Evolutionary conservation across 2,113 vertebrate genomes (phyloP), one percentile per base, ranked within the genome.

Genomic region (Pungitius pungitius): DNA sequence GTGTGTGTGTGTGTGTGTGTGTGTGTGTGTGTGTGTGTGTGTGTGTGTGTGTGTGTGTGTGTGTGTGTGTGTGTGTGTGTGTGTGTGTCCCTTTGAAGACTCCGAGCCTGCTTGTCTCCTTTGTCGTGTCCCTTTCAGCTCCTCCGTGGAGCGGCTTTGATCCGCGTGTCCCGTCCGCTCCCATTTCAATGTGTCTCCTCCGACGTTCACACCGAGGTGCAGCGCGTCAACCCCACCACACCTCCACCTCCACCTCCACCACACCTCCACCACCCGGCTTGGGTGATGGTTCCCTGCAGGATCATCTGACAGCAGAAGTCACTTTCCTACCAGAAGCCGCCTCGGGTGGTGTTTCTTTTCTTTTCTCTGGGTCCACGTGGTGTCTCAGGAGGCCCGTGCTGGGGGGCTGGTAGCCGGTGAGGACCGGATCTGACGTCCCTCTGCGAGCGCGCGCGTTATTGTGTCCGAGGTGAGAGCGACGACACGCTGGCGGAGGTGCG

Each of bases 71-170:
- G 42, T 51, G 69, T 20, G 69, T n/a, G 42, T 12, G 69, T 40
- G 43, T 7, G 43, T 18, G 71, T 9, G 6, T 40, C 58, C 8
- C 80, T 87, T 88, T 88, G 83, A 87, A 73, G 70, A 76, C 66
- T 10, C 27, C 22, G 65, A 63, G 55, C 59, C 51, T 6, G 27
- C 37, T 22, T 52, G 58, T 74, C 8, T 75, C 60, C 51, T 40
- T 40, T 51, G 40, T 67, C 24, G 33, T 33, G 26, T 33, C 61
- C 26, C 37, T 27, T 27, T 63, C 60, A 63, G 43, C 83, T 78
- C 66, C 6, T 35, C 87, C 81, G 87, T 91, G 87, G 84, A 76
- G 86, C 71, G 77, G 74, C 89, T 90, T 90, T 91, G 89, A 92
- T 93, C 88, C 52, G 14, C 37, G 54, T 18, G 52, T 77, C 61